Evolutionary conservation across 2,797 vertebrate genomes (phyloP), one percentile per base, ranked within the genome.

Genomic region (Hippoglossus hippoglossus): DNA sequence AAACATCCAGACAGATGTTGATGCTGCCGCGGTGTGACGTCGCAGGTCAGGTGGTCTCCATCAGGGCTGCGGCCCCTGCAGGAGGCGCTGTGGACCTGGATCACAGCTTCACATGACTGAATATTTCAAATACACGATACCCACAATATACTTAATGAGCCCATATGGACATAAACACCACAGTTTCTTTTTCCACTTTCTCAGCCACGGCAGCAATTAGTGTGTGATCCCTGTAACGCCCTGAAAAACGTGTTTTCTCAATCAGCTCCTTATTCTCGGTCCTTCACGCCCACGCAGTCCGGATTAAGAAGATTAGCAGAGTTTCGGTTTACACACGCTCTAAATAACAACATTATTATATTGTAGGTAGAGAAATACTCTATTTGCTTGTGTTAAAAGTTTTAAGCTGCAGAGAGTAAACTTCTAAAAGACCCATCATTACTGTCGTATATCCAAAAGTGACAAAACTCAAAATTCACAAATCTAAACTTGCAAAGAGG

Each of bases 61-160:
- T 19, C 46, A 6, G n/a, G 41, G 12, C 57, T 63, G 49, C 11
- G 18, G 41, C 52, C 18, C 54, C 63, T 58, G 34, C 58, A 54
- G 65, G 55, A 52, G 47, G 50, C 2, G 16, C 52, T 51, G 63
- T 60, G 26, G 31, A 5, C n/a, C n/a, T 1, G 21, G 15, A 77
- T 79, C 54, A 66, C 58, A 71, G 70, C 59, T 72, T 66, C 46
- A 73, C 71, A 61, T 57, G 63, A 36, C 31, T 26, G 31, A 34
- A 11, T 10, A 34, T 34, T 10, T 34, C 31, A 34, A 34, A 34
- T 34, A 34, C 31, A 34, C 39, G 12, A 18, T 31, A 11, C 53
- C 11, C 34, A 41, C 34, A n/a, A 44, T 10, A n/a, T 28, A 26
- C 13, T 25, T 13, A 11, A 24, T 9, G 58, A 63, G 19, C 39